Evolutionary conservation across 2,888 invertebrate species (phyloP).

Genomic region (Agrotis clavis): DNA sequence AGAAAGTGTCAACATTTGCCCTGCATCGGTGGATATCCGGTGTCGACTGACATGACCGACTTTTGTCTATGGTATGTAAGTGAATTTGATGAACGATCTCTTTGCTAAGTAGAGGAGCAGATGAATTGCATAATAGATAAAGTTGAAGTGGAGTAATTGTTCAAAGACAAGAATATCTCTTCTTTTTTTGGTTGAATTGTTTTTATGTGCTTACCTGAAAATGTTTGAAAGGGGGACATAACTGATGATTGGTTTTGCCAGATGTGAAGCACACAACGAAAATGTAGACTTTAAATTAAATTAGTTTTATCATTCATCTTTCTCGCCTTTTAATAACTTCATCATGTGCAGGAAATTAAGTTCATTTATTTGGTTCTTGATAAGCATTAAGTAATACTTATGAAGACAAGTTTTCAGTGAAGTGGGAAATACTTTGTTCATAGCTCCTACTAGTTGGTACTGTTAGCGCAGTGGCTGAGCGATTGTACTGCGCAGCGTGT

Average conservation of each 20-base stretch:
- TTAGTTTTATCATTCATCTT: background rate
- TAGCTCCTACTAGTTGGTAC: too few species aligned
- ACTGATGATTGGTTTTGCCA: too few species aligned
- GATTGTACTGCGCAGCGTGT: too few species aligned
- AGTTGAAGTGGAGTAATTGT: conserved; percentile 10
- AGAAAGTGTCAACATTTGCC: conserved; percentile 83
- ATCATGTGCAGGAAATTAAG: conserved; percentile 14
- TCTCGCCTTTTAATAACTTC: conserved; percentile 16
- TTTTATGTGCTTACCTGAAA: background rate
- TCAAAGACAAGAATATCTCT: conserved; percentile 1
- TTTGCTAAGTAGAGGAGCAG: conserved; percentile 25
- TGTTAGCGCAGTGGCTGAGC: too few species aligned
- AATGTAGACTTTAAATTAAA: background rate
- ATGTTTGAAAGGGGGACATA: too few species aligned
- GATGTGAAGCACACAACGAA: too few species aligned
- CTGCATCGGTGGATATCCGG: conserved; percentile 76
- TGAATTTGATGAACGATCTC: conserved; percentile 57
- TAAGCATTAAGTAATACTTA: background rate
- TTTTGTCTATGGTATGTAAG: conserved; percentile 58
- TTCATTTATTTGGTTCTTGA: conserved; percentile 14
- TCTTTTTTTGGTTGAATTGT: background rate
- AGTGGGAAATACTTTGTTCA: background rate
- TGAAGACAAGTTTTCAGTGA: background rate
- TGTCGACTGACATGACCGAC: conserved; percentile 76
- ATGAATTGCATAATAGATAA: conserved; percentile 34